Conservation (phyloP, 2,797 vertebrate species). For the Gambelia wislizenii region DNA sequence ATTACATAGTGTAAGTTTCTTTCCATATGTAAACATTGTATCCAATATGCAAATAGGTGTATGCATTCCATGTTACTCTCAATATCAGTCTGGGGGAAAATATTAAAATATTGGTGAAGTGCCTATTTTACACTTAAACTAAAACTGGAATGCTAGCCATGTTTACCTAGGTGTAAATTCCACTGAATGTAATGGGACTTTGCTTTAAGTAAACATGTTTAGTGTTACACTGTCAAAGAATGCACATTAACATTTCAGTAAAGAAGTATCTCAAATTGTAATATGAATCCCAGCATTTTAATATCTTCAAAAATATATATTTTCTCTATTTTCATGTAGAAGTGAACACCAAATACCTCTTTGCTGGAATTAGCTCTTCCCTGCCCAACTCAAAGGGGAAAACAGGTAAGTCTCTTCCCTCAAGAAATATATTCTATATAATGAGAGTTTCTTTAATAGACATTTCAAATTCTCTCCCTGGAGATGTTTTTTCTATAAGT, state of each 20-base stretch:
- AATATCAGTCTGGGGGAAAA: background rate
- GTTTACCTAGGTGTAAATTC: background rate
- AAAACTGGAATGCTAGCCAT: background rate
- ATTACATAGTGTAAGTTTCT: background rate
- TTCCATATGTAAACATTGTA: background rate
- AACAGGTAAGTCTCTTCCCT: background rate
- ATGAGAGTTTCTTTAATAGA: slow-evolving; percentile 25
- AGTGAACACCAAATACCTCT: background rate
- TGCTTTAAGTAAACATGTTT: background rate
- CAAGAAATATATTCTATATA: background rate
- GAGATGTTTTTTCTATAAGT: background rate
- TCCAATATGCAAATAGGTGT: background rate
- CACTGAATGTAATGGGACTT: background rate
- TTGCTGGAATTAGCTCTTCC: background rate
- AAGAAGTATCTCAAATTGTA: slow-evolving; percentile 6
- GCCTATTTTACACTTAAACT: background rate
- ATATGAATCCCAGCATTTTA: slow-evolving; percentile 11
- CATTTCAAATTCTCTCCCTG: slow-evolving; percentile 17
- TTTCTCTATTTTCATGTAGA: slow-evolving; percentile 8
- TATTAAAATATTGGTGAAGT: background rate
- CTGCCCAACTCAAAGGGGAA: background rate
- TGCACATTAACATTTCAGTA: background rate
- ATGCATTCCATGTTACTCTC: background rate
- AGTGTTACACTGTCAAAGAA: background rate
- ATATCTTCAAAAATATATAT: background rate